phyloP scores from a whole-genome alignment of 2,113 vertebrate species.

The Phylloscopus whistleri region DNA sequence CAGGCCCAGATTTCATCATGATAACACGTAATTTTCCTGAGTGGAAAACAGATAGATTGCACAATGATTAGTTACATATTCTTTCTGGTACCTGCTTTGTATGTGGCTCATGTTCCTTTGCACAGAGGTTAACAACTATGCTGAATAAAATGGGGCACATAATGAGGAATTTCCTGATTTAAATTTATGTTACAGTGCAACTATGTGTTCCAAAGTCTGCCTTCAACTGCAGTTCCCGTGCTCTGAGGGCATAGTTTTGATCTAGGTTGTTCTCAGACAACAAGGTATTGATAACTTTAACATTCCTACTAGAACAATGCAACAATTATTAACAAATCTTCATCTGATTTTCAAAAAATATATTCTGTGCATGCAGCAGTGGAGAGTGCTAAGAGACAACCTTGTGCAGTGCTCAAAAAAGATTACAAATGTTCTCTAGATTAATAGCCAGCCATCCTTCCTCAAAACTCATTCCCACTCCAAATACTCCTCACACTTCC shows the following conservation, averaged over 20 bases:
- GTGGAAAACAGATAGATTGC: neutral
- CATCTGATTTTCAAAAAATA: neutral
- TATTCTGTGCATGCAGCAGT: neutral
- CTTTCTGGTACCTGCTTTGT: neutral
- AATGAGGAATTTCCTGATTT: neutral
- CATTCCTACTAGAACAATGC: neutral
- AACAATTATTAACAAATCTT: neutral
- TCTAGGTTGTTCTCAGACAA: neutral
- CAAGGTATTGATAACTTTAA: neutral
- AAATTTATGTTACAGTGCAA: neutral
- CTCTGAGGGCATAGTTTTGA: neutral
- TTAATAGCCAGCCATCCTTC: neutral
- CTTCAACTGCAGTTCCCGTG: neutral
- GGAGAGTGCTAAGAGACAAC: neutral
- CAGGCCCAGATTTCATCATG: neutral
- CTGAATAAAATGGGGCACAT: neutral
- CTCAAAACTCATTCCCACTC: neutral
- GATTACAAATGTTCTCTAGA: neutral
- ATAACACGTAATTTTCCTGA: neutral
- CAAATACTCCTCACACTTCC: neutral
- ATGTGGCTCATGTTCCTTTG: neutral
- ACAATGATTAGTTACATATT: neutral
- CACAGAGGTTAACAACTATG: neutral
- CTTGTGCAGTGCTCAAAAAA: neutral
- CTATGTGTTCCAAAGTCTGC: neutral